Base-by-base conservation (phyloP, 1,140 invertebrate genomes). In the Contarinia nasturtii region DNA sequence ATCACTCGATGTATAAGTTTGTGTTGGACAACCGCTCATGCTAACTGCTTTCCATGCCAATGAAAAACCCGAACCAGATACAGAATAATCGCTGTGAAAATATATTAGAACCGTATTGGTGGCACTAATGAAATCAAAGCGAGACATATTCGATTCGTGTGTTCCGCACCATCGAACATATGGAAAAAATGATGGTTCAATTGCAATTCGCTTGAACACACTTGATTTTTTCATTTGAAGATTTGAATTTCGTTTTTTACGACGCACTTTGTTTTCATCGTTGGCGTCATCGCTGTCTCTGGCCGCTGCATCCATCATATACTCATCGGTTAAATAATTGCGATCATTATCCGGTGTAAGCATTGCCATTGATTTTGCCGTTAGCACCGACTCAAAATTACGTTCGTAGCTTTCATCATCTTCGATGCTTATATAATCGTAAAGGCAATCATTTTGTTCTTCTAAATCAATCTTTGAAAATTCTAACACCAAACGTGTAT, bases 51-150 rank as follows among this genome's bases (percentile, higher is more conserved):
- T 64, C 80, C 80, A 86, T 1, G 56, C 61, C 5, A 77, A 59
- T 5, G 70, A 67, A 57, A 80, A 84, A 2, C 80, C 82, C n/a
- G 62, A 55, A 1, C 72, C 72, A 7, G 73, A 66, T 1, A 75
- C 69, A 36, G 77, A 78, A 56, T 77, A 81, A 60, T 86, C 82
- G 0, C 77, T 76, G 54, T 76, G 76, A 55, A 86, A 82, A 47
- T 68, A 67, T 7, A 83, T 49, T 17, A 72, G 59, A 1, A 72
- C 72, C 49, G 68, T 66, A 56, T 80, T 76, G 14, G 61, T 66
- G 3, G 64, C 54, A 0, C 79, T 76, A 7, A 82, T 72, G 52
- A 74, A 76, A 53, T 74, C 67, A 46, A 74, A 69, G 60, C 72
- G 64, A 46, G 67, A 60, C 55, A 73, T 67, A 49, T 67, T 69